phyloP scores from a whole-genome alignment of 2,113 vertebrate genomes.

The Oenanthe melanoleuca region DNA sequence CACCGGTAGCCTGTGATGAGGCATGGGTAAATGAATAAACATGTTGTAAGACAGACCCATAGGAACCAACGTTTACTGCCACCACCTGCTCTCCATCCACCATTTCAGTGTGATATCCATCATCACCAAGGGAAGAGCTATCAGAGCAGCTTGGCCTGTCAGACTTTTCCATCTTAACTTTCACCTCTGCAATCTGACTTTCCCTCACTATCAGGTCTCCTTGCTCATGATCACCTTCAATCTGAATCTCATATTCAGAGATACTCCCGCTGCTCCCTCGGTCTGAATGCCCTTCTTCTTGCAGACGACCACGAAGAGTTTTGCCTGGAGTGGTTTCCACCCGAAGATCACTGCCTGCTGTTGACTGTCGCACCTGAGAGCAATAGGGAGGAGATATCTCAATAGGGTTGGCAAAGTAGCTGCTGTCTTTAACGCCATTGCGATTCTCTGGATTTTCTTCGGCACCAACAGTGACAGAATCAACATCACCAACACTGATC shows the following conservation, averaged over 20 bases:
- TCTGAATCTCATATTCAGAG: constrained; percentile 92
- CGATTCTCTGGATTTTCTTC: constrained; percentile 81
- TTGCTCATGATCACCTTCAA: constrained; percentile 91
- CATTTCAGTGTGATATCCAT: constrained; percentile 95
- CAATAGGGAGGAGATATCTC: constrained; percentile 96
- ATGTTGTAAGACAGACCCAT: constrained; percentile 89
- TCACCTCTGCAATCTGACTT: constrained; percentile 90
- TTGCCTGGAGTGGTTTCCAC: constrained; percentile 79
- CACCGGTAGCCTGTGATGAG: constrained; percentile 75
- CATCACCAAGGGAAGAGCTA: constrained; percentile 94
- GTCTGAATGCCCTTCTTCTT: constrained; percentile 95
- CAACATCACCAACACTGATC: constrained; percentile 86
- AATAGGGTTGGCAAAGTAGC: constrained; percentile 92
- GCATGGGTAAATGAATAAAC: constrained; percentile 87
- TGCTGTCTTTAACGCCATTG: constrained; percentile 89
- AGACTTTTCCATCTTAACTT: constrained; percentile 92
- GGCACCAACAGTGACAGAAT: constrained; percentile 82
- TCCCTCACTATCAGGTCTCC: constrained; percentile 89
- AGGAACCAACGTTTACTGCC: constrained; percentile 92
- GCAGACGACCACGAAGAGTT: constrained; percentile 76
- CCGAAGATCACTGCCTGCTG: constrained; percentile 76
- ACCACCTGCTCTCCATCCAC: constrained; percentile 96
- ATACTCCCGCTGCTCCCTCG: constrained; percentile 91
- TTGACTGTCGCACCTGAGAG: constrained; percentile 81
- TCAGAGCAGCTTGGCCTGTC: constrained; percentile 94